Percentiles rank a stretch among this genome's conserved stretches.
Evolutionary conservation across 2,888 invertebrate genomes (phyloP).

Genomic region (Lasioglossum villosulum): DNA sequence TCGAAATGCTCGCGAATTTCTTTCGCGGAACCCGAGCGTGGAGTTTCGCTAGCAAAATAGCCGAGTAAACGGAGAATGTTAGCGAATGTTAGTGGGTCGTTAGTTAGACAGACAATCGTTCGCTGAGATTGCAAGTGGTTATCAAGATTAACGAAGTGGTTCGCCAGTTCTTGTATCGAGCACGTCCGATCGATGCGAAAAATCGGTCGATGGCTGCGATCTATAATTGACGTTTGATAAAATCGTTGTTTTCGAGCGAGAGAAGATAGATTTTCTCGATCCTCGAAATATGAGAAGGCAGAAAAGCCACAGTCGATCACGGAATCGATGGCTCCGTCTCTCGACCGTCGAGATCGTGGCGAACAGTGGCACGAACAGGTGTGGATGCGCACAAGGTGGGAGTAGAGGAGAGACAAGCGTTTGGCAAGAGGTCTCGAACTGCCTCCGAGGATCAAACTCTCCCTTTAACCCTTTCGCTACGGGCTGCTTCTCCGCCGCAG

Average conservation of each 20-base stretch:
- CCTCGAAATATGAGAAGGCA: not conserved
- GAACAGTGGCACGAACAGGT: not conserved
- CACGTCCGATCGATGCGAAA: not conserved
- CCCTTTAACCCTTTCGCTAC: no score
- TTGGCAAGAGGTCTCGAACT: constrained; percentile 39
- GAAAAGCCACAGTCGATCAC: not conserved
- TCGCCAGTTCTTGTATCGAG: not conserved
- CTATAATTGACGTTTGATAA: not conserved
- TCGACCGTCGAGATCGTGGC: not conserved
- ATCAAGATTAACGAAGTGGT: constrained; percentile 12
- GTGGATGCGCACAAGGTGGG: not conserved
- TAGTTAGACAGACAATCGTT: constrained; percentile 13
- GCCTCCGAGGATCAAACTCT: constrained; percentile 35
- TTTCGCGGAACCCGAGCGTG: no score
- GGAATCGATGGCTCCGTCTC: not conserved
- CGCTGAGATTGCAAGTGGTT: not conserved
- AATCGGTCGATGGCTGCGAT: not conserved
- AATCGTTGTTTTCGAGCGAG: not conserved
- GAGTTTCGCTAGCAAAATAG: not conserved
- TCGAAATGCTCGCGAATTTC: not conserved
- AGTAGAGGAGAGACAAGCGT: not conserved
- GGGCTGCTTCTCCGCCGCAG: no score
- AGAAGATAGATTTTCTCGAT: not conserved
- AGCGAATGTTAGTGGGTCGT: not conserved
- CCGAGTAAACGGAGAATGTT: not conserved